Conservation (phyloP, 1,140 invertebrate genomes). For the Cataglyphis hispanica region DNA sequence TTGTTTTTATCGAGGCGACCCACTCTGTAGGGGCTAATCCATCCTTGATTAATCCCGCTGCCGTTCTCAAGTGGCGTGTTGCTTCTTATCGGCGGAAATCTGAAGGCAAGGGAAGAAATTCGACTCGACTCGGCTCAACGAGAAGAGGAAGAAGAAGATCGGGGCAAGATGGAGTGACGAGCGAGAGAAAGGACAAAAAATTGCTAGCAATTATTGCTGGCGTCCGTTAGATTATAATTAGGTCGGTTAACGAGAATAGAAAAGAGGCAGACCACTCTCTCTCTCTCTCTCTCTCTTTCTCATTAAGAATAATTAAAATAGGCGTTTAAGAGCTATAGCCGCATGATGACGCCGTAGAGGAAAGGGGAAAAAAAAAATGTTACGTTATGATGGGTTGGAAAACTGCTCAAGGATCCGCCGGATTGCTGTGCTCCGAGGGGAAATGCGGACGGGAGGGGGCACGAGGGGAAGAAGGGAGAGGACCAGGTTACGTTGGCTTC, state of each 20-base stretch:
- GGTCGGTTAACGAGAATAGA: slow-evolving; percentile 61
- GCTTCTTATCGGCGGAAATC: slow-evolving; percentile 69
- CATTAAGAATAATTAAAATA: slow-evolving; percentile 79
- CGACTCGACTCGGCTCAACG: slow-evolving; percentile 36
- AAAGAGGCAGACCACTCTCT: slow-evolving; percentile 13
- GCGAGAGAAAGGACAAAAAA: slow-evolving; percentile 36
- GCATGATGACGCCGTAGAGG: not conserved
- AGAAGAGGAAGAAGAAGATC: slow-evolving; percentile 54
- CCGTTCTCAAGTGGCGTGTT: slow-evolving; percentile 46
- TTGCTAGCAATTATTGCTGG: slow-evolving; percentile 62
- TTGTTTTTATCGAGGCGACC: slow-evolving; percentile 71
- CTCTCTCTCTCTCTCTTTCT: not conserved
- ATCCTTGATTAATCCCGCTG: slow-evolving; percentile 68
- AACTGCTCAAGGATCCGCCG: slow-evolving; percentile 39
- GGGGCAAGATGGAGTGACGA: slow-evolving; percentile 37
- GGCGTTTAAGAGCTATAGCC: slow-evolving; percentile 58
- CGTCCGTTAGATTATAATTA: slow-evolving; percentile 64
- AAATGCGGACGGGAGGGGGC: not conserved
- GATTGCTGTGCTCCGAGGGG: slow-evolving; percentile 10
- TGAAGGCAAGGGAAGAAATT: slow-evolving; percentile 49
- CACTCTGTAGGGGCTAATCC: slow-evolving; percentile 67
- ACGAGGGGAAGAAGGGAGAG: not conserved
- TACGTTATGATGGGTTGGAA: slow-evolving; percentile 24
- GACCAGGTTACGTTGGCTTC: slow-evolving; percentile 66
- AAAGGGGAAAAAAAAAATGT: not conserved